Percentiles rank a stretch among this genome's conserved stretches.
Evolutionary conservation across 2,888 invertebrate species (phyloP).

Genomic region (Dasysyrphus tricinctus): DNA sequence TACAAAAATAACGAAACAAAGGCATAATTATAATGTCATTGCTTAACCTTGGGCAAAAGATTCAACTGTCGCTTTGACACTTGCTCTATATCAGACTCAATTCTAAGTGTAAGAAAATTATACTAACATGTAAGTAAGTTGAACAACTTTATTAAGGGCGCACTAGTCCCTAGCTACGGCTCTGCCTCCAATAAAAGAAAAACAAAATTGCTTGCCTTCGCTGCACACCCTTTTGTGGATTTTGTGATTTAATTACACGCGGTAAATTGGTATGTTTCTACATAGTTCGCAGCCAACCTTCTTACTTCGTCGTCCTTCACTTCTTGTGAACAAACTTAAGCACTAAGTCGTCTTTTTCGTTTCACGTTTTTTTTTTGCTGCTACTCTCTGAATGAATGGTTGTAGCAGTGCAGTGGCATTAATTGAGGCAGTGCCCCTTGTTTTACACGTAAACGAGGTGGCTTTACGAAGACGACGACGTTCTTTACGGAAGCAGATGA

Average conservation of each 20-base stretch:
- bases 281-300: constrained; percentile 38
- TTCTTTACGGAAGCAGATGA: constrained; percentile 39
- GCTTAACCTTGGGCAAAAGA: no score
- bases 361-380: constrained; percentile 2
- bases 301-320: constrained; percentile 24
- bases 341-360: constrained; percentile 23
- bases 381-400: constrained; percentile 47
- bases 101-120: no score
- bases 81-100: not conserved
- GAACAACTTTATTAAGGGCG: not conserved
- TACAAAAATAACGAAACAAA: no score
- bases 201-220: constrained; percentile 19
- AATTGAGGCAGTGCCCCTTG: constrained; percentile 67
- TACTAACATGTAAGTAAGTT: not conserved
- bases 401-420: constrained; percentile 63
- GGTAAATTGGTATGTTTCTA: constrained; percentile 70
- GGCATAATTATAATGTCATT: no score
- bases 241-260: constrained; percentile 75
- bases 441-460: constrained; percentile 67
- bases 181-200: not conserved
- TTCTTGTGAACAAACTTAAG: constrained; percentile 32
- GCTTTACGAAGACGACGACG: constrained; percentile 17
- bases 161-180: not conserved
- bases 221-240: constrained; percentile 68
- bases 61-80: not conserved